Conservation (phyloP, 1,140 invertebrate species). For the Psix sp. region DNA sequence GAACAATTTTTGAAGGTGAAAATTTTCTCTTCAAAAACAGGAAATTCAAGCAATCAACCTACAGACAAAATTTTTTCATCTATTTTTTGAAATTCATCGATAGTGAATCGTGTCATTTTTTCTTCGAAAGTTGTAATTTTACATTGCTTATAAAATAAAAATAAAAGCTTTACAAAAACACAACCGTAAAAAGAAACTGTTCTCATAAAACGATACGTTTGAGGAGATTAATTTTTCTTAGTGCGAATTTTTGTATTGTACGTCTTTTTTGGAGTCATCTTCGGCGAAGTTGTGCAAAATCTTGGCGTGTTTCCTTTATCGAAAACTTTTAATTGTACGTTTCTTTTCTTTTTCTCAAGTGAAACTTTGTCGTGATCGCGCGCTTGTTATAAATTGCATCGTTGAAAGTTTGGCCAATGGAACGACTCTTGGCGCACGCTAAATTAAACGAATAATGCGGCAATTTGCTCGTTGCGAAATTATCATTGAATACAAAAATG, state of each 20-base stretch:
- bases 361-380: constrained; percentile 40
- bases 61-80: too few relatives aligned
- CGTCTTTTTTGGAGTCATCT: constrained; percentile 34
- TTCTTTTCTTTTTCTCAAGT: constrained; percentile 33
- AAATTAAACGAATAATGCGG: constrained; percentile 53
- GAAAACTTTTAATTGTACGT: constrained; percentile 58
- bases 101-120: too few relatives aligned
- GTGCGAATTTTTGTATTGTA: constrained; percentile 25
- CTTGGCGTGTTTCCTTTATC: constrained; percentile 52
- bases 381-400: constrained; percentile 57
- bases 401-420: constrained; percentile 53
- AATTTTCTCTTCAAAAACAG: too few relatives aligned
- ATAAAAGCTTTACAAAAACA: too few relatives aligned
- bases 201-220: constrained; percentile 12
- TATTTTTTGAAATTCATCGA: too few relatives aligned
- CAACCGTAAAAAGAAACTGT: constrained; percentile 1
- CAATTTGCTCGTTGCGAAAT: constrained; percentile 44
- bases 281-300: constrained; percentile 38
- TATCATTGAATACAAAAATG: constrained; percentile 41
- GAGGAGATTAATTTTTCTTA: constrained; percentile 31
- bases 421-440: constrained; percentile 43
- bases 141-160: too few relatives aligned
- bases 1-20: too few relatives aligned
- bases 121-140: too few relatives aligned
- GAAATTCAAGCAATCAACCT: too few relatives aligned